Base-by-base conservation (phyloP, 1,140 invertebrate species). In the Zaprionus kolodkinae region DNA sequence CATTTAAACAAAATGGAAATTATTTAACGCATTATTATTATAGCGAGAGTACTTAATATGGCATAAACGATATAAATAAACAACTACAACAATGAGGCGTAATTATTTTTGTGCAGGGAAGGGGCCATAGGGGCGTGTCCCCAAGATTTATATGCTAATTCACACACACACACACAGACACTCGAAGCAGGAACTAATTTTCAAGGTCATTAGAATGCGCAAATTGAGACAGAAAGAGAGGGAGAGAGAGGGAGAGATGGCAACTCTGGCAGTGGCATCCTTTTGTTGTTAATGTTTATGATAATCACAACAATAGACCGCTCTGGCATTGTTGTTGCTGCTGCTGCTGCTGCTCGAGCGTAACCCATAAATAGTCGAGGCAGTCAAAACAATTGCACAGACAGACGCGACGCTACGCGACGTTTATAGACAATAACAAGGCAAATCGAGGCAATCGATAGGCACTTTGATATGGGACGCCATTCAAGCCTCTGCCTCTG, bases 201-300 rank as follows among this genome's bases (percentile, higher is more conserved):
- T 91, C 88, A 91, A 91, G 88, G 88, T 91, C 88, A 91, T 91
- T 91, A 88, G 89, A 91, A 88, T 78, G 70, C 55, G 68, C 59
- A 68, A 78, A 71, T 67, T 43, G 45, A 25, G 45, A 55, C 15
- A 10, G 48, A 61, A n/a, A 6, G 70, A 45, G 65, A 67, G 56
- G 6, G 27, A 30, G 27, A 4, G 27, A 30, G 27, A 4, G 27
- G 4, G 60, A 52, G 67, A 63, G 36, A 65, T 61, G 60, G 63
- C 66, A 70, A 84, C 81, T 84, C 76, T 72, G 68, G 54, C 68
- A 55, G 60, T 63, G 62, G 43, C 68, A 68, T 84, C 87, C 82
- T 82, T 88, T 88, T 84, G 84, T 87, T 76, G 70, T 79, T 84
- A 84, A 88, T 88, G 84, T 78, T 88, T 88, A 88, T 87, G 84